phyloP scores from a whole-genome alignment of 2,888 invertebrate species.

The Lampropteryx suffumata region DNA sequence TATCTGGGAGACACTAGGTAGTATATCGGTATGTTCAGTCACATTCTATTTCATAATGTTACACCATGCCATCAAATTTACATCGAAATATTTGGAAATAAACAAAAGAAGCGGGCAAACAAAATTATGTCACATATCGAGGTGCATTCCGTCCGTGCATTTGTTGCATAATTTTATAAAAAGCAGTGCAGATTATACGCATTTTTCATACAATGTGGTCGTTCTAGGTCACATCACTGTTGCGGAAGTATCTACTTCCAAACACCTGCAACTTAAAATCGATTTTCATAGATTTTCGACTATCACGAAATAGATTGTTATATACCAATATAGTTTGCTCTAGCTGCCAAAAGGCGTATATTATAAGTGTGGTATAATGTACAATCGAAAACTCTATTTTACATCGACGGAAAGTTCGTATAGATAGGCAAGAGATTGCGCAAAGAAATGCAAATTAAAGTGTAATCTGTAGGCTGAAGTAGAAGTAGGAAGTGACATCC shows the following conservation, averaged over 20 bases:
- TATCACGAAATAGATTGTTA: background rate
- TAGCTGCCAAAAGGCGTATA: no score
- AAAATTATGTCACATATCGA: constrained; percentile 55
- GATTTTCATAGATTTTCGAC: constrained; percentile 11
- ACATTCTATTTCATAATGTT: constrained; percentile 16
- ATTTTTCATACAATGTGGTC: constrained; percentile 46
- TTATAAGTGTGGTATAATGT: no score
- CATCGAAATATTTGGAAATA: constrained; percentile 41
- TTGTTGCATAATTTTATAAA: constrained; percentile 63
- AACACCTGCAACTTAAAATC: constrained; percentile 27
- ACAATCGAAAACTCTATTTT: constrained; percentile 4
- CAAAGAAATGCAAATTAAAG: constrained; percentile 26
- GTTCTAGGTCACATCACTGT: constrained; percentile 29
- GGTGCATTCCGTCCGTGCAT: constrained; percentile 70
- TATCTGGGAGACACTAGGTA: no score
- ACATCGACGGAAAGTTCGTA: constrained; percentile 18
- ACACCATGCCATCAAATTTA: constrained; percentile 12
- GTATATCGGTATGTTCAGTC: background rate
- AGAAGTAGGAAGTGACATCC: constrained; percentile 32
- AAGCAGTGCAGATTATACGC: constrained; percentile 76
- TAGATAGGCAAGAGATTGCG: constrained; percentile 9
- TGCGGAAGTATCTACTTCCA: constrained; percentile 20
- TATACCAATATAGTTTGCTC: no score
- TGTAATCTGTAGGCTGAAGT: constrained; percentile 27
- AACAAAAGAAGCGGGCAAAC: constrained; percentile 72